A percentile compares a stretch with the other conserved stretches of the same genome.
phyloP scores from a whole-genome alignment of 1,140 invertebrate species.

The Drosophila lacertosa region DNA sequence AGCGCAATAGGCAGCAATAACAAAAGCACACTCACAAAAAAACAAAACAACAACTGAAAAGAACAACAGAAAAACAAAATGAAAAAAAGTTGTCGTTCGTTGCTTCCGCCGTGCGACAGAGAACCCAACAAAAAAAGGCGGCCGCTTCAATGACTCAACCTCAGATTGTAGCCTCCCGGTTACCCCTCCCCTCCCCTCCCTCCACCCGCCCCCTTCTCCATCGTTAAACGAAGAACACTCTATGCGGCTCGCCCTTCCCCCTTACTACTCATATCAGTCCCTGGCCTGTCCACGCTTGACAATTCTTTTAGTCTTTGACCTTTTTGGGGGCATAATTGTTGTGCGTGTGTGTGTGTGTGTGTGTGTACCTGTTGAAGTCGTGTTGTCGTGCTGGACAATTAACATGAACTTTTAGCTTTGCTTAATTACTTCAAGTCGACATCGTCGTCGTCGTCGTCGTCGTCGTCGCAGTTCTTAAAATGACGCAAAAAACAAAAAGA shows the following conservation, averaged over 20 bases:
- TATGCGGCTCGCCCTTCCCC: conserved; percentile 9
- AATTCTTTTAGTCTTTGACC: conserved; percentile 82
- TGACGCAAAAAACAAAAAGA: conserved; percentile 69
- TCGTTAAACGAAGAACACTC: conserved; percentile 6
- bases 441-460: too few species aligned
- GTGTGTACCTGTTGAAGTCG: conserved; percentile 41
- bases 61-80: conserved; percentile 29
- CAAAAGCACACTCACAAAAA: conserved; percentile 26
- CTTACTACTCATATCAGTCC: conserved; percentile 31
- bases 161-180: background rate
- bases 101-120: conserved; percentile 64
- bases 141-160: conserved; percentile 49
- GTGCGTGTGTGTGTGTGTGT: conserved; percentile 15
- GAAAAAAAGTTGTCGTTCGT: conserved; percentile 54
- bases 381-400: conserved; percentile 67
- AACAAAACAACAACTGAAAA: conserved; percentile 22
- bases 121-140: conserved; percentile 47
- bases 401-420: conserved; percentile 82
- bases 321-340: conserved; percentile 61
- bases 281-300: conserved; percentile 69
- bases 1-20: conserved; percentile 20
- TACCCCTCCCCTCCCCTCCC: background rate
- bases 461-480: conserved; percentile 73
- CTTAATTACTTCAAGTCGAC: conserved; percentile 73
- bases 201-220: background rate